Base-by-base conservation (phyloP, 2,797 vertebrate genomes). In the Catamblyrhynchus diadema region DNA sequence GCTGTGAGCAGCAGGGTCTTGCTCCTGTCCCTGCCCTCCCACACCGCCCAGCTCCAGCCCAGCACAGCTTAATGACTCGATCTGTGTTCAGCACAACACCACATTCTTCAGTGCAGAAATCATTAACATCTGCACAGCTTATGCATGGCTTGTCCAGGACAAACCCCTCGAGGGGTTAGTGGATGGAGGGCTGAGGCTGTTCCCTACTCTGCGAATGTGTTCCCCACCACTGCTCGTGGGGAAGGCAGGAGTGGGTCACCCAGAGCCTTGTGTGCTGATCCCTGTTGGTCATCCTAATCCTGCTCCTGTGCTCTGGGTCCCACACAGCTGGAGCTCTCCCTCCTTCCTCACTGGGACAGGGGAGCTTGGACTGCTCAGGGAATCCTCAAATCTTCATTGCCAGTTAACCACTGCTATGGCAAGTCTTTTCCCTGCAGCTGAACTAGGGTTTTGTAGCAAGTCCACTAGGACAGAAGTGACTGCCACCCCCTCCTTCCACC, bases 101-200 rank as follows among this genome's bases (percentile, higher is more conserved):
- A 12, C 94, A 97, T 97, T 97, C 95, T 91, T 97, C 89, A 59
- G 82, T 0, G 45, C 6, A 84, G 87, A 93, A 94, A 94, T 96
- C 97, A 96, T 94, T 92, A 87, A 94, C 95, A 96, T 97, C 97
- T 96, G 96, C 93, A 89, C 59, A 20, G 79, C 20, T 82, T 32
- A 12, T 28, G 47, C 82, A 66, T 10, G 42, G 82, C 73, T 57
- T 47, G 51, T 28, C 69, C 90, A 62, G 93, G 64, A 94, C 7
- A 82, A 87, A 83, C 7, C 35, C 89, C 92, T 86, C 27, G 25
- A 41, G 91, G 91, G 82, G 73, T 62, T 81, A 14, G 57, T 39
- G 70, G 67, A 67, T 21, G 21, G 37, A 77, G 32, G 60, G 61
- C 64, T 50, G 88, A 74, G 72, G 59, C 51, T 85, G 54, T 35